Base-by-base conservation (phyloP, 1,140 invertebrate species). In the Vanessa tameamea region DNA sequence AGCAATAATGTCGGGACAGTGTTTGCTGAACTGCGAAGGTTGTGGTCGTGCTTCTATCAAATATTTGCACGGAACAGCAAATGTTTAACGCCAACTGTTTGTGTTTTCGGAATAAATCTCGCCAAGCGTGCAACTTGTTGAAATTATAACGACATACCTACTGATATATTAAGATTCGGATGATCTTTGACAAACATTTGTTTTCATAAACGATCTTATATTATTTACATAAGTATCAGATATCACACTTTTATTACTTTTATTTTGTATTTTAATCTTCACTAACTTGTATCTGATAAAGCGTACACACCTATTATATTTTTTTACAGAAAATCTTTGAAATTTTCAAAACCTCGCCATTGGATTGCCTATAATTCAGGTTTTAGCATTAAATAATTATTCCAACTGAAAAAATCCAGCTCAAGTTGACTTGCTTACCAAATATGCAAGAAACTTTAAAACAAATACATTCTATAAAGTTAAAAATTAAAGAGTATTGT, bases 61-160 rank as follows among this genome's bases (percentile, higher is more conserved):
- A 66, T 48, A 66, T 67, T 67, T 55, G 65, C 65, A 31, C 51
- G 9, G 48, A 65, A 16, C n/a, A 8, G 55, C 65, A 53, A 67
- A 67, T 67, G 31, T 67, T 67, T 16, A 51, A 67, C 26, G 15
- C 15, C 1, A 47, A 64, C 16, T 61, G 57, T 31, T 43, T n/a
- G 26, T 53, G 26, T 43, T 55, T 51, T 31, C 55, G 23, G 20
- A 11, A 13, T 59, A 26, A 59, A 26, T 59, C 23, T 26, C 20
- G 55, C 23, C 55, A 14, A 26, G 20, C 55, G 55, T 59, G 55
- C 55, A 59, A 26, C 55, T 59, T 59, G 55, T 59, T n/a, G 53
- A 20, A 59, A 14, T 59, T 14, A 59, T 11, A 55, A 20, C 16
- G 16, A 16, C n/a, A 55, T 20, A n/a, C 6, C 11, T 15, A 13